phyloP scores from a whole-genome alignment of 1,140 invertebrate species.

The Lycorma delicatula region DNA sequence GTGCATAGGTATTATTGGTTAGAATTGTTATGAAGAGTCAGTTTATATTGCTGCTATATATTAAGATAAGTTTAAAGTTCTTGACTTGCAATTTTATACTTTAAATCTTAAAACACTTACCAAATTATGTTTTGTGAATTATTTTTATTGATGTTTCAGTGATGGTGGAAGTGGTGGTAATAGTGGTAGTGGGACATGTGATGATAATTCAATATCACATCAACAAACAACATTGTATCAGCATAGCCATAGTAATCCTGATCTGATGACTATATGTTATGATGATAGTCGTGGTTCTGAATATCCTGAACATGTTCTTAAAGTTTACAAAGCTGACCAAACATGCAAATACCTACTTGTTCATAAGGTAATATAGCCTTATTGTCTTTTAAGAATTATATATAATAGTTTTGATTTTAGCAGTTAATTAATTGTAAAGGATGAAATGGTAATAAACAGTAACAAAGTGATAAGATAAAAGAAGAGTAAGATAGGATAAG shows the following conservation, averaged over 20 bases:
- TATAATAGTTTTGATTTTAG: too few species aligned
- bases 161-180: not conserved
- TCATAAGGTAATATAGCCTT: conserved; percentile 77
- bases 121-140: not conserved
- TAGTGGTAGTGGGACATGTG: conserved; percentile 18
- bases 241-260: conserved; percentile 82
- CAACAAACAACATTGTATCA: conserved; percentile 50
- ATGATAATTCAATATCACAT: conserved; percentile 28
- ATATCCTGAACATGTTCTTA: conserved; percentile 95
- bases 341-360: conserved; percentile 95
- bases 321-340: conserved; percentile 94
- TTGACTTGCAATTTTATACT: too few species aligned
- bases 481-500: too few species aligned
- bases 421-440: too few species aligned
- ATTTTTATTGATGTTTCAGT: not conserved
- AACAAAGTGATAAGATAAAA: too few species aligned
- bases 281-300: conserved; percentile 66
- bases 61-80: too few species aligned
- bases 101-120: too few species aligned
- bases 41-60: too few species aligned
- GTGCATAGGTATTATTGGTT: too few species aligned
- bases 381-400: too few species aligned
- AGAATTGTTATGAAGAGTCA: too few species aligned
- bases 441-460: too few species aligned
- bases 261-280: conserved; percentile 72